Conservation (phyloP, 2,888 invertebrate species). For the Oxytorus armatus region DNA sequence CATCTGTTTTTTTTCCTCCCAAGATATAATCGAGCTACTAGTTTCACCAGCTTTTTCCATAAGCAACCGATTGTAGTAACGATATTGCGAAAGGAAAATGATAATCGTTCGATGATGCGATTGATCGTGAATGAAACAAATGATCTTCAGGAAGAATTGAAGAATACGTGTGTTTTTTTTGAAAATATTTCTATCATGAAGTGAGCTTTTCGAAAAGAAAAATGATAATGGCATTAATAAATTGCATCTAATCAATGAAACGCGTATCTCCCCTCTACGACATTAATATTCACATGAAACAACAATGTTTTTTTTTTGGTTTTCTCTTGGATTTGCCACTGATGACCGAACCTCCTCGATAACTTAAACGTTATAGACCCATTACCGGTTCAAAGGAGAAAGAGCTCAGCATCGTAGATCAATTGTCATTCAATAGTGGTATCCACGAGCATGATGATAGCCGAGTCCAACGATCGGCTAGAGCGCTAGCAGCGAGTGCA, state of each 20-base stretch:
- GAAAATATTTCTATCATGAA: no score
- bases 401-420: conserved; percentile 57
- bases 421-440: conserved; percentile 77
- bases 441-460: conserved; percentile 79
- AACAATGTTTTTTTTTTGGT: neutral
- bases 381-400: conserved; percentile 63
- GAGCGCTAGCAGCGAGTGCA: conserved; percentile 85
- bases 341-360: conserved; percentile 51
- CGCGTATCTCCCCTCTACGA: neutral
- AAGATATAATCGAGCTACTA: no score
- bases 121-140: no score
- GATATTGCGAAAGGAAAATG: no score
- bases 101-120: no score
- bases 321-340: neutral
- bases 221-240: no score
- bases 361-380: conserved; percentile 61
- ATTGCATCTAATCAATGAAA: neutral
- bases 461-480: conserved; percentile 83
- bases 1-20: no score
- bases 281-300: neutral
- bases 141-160: no score
- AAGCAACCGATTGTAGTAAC: no score
- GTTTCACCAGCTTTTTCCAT: no score
- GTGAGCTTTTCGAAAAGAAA: no score
- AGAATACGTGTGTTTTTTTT: no score